phyloP scores from a whole-genome alignment of 2,888 invertebrate species.

The Parnassius glacialis region DNA sequence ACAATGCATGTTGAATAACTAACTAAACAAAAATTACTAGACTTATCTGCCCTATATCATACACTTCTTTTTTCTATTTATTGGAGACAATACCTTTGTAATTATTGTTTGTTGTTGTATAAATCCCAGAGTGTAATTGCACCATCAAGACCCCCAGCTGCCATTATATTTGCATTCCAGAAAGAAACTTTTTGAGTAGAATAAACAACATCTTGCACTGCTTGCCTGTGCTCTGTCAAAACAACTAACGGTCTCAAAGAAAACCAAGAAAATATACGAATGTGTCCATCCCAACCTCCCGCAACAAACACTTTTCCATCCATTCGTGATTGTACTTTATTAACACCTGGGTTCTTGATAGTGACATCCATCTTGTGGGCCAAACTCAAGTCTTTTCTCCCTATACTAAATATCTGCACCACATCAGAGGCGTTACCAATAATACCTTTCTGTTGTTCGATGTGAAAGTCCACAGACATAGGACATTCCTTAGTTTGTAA shows the following conservation, averaged over 20 bases:
- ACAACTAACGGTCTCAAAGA: constrained; percentile 86
- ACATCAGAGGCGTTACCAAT: constrained; percentile 83
- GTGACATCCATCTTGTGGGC: constrained; percentile 81
- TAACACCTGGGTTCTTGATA: constrained; percentile 88
- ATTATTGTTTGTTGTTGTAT: constrained; percentile 80
- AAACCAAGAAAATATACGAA: constrained; percentile 89
- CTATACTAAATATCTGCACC: constrained; percentile 82
- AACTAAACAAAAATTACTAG: too few relatives aligned
- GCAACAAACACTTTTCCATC: constrained; percentile 87
- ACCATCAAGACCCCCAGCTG: constrained; percentile 87
- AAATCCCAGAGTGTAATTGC: constrained; percentile 90
- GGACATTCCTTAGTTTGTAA: constrained; percentile 83
- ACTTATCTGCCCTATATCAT: too few relatives aligned
- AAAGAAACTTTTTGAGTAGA: constrained; percentile 83
- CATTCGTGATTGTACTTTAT: constrained; percentile 83
- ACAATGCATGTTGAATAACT: too few relatives aligned
- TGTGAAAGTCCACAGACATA: constrained; percentile 87
- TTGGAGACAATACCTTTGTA: background rate
- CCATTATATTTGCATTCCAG: constrained; percentile 90
- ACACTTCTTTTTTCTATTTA: too few relatives aligned
- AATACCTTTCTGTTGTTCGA: constrained; percentile 83
- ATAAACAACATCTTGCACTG: constrained; percentile 87
- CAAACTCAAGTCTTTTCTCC: constrained; percentile 76
- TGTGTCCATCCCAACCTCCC: constrained; percentile 89
- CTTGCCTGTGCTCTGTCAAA: constrained; percentile 85